Percentiles rank a stretch among this genome's conserved stretches.
These are phyloP conservation scores for Alfaro cultratus DNA, from an alignment of 2,797 vertebrate species.

Conservation along the genomic window DNA sequence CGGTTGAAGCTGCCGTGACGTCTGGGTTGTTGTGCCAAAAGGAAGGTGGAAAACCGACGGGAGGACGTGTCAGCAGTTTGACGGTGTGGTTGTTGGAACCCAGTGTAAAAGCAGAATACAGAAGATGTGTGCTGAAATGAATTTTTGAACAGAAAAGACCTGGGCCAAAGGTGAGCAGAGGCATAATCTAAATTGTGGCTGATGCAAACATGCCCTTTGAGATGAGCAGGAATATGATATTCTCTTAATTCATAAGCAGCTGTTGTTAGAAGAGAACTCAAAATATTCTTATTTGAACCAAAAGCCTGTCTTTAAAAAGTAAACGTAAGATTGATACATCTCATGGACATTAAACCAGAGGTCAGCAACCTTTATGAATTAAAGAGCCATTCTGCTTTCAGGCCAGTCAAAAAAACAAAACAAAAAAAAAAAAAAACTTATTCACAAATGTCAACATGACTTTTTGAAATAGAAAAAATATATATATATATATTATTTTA, in stretches of 20 bases:
- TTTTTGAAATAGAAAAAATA: too few species aligned
- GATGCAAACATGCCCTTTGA: not conserved
- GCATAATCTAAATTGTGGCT: conserved; percentile 7
- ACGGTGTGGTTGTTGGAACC: not conserved
- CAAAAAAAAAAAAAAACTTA: too few species aligned
- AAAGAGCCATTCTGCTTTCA: too few species aligned
- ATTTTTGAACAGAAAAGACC: not conserved
- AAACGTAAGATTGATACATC: conserved; percentile 3
- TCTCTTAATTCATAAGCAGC: not conserved
- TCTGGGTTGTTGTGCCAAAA: conserved; percentile 15
- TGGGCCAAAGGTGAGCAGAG: not conserved
- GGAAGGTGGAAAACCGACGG: not conserved
- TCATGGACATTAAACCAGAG: not conserved
- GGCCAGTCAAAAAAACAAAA: too few species aligned
- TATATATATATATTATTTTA: too few species aligned
- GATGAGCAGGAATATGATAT: not conserved
- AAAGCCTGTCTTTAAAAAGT: not conserved
- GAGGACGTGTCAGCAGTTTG: not conserved
- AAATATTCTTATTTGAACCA: not conserved
- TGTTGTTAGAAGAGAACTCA: not conserved
- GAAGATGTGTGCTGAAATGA: not conserved
- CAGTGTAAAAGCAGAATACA: not conserved
- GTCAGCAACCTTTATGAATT: too few species aligned
- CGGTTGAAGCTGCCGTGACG: not conserved
- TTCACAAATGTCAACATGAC: too few species aligned